phyloP scores from a whole-genome alignment of 2,888 invertebrate species.

The Acrobasis suavella region DNA sequence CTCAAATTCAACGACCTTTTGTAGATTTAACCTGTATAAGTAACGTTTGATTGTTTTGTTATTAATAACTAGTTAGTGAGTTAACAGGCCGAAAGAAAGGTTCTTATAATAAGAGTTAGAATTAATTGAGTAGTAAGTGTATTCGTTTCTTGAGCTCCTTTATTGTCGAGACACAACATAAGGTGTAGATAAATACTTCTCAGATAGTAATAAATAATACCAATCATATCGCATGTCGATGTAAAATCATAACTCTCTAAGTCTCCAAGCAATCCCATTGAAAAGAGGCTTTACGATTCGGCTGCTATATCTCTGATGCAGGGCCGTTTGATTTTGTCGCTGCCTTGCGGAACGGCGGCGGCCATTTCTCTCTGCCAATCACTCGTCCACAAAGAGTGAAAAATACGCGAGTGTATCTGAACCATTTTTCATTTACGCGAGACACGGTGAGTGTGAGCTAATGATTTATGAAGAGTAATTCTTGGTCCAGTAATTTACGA shows the following conservation, averaged over 20 bases:
- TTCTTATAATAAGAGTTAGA: too few relatives aligned
- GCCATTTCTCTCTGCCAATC: conserved; percentile 47
- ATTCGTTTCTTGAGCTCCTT: not conserved
- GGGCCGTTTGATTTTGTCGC: conserved; percentile 12
- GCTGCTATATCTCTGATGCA: conserved; percentile 29
- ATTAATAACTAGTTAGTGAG: too few relatives aligned
- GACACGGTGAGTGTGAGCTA: not conserved
- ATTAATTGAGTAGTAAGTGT: too few relatives aligned
- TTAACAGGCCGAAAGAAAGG: too few relatives aligned
- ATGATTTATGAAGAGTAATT: not conserved
- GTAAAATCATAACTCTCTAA: conserved; percentile 10
- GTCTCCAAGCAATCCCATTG: conserved; percentile 26
- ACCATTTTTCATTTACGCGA: conserved; percentile 18
- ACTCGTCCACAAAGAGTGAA: conserved; percentile 30
- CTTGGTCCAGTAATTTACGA: not conserved
- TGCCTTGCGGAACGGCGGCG: conserved; percentile 26
- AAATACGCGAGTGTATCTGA: conserved; percentile 11
- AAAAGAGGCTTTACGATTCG: conserved; percentile 28
- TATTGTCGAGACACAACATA: not conserved
- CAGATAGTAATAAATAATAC: too few relatives aligned
- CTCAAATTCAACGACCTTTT: too few relatives aligned
- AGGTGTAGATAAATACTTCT: not conserved
- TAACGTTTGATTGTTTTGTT: too few relatives aligned
- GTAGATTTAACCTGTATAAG: too few relatives aligned
- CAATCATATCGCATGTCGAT: not conserved